phyloP scores from a whole-genome alignment of 1,140 invertebrate genomes.

The Pinna nobilis region DNA sequence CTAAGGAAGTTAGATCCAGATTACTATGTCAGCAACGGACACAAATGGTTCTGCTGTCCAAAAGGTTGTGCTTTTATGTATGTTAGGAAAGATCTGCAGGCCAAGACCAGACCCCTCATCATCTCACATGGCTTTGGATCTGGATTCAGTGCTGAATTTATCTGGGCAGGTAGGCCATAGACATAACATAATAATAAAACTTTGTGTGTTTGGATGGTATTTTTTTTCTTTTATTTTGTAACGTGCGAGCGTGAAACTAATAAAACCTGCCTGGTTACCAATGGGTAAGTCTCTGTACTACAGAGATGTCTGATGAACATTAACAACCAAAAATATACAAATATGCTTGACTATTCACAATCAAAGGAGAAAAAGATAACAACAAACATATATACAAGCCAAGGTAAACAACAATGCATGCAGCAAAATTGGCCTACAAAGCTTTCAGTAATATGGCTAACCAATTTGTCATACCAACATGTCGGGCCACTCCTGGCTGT shows the following conservation, averaged over 20 bases:
- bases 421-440: no score
- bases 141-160: slow-evolving; percentile 73
- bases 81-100: slow-evolving; percentile 60
- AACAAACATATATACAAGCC: no score
- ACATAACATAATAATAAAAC: not conserved
- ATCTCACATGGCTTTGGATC: slow-evolving; percentile 72
- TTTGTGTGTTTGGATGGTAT: not conserved
- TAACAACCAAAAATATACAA: not conserved
- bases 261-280: not conserved
- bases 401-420: no score
- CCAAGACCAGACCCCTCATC: slow-evolving; percentile 58
- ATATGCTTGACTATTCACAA: no score
- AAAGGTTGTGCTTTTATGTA: slow-evolving; percentile 72
- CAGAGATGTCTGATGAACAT: not conserved
- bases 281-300: not conserved
- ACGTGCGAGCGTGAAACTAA: not conserved
- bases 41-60: slow-evolving; percentile 73
- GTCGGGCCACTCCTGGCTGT: no score
- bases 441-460: no score
- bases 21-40: slow-evolving; percentile 71
- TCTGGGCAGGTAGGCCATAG: slow-evolving; percentile 68
- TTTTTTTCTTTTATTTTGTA: not conserved
- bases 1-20: slow-evolving; percentile 61
- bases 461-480: no score
- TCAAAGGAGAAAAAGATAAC: no score